Conservation (phyloP, 2,113 vertebrate genomes). For the Ceyx cyanopectus region DNA sequence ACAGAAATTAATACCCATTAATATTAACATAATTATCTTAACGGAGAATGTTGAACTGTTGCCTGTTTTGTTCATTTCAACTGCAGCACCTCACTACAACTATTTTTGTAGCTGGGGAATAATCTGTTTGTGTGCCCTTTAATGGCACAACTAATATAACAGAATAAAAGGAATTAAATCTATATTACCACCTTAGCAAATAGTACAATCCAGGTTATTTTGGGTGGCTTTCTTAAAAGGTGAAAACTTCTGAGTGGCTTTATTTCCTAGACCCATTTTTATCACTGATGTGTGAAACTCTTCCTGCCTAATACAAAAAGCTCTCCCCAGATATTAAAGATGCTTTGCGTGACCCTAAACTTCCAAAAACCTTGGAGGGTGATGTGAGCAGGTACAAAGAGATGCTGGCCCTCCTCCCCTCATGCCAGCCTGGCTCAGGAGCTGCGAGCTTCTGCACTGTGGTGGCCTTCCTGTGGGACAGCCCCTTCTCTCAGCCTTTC, state of each 20-base stretch:
- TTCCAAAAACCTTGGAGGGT: not conserved
- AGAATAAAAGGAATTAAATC: conserved; percentile 28
- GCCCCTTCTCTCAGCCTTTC: not conserved
- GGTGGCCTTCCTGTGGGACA: not conserved
- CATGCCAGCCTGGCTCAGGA: no score
- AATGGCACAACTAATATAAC: conserved; percentile 34
- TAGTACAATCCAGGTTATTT: not conserved
- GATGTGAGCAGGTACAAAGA: no score
- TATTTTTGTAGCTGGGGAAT: conserved; percentile 47
- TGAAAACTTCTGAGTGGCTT: not conserved
- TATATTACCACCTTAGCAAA: conserved; percentile 20
- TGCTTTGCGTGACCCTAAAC: not conserved
- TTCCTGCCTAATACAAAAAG: not conserved
- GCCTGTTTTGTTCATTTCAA: conserved; percentile 69
- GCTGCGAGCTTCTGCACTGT: not conserved
- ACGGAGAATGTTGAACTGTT: conserved; percentile 51
- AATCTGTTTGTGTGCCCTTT: conserved; percentile 37
- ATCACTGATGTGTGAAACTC: not conserved
- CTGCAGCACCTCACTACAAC: conserved; percentile 8
- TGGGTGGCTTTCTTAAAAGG: not conserved
- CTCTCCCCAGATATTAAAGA: not conserved
- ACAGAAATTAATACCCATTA: conserved; percentile 67
- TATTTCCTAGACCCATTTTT: not conserved
- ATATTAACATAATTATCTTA: conserved; percentile 65
- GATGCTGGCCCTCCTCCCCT: not conserved